Conservation (phyloP, 2,888 invertebrate species). For the Capitulum mitella region DNA sequence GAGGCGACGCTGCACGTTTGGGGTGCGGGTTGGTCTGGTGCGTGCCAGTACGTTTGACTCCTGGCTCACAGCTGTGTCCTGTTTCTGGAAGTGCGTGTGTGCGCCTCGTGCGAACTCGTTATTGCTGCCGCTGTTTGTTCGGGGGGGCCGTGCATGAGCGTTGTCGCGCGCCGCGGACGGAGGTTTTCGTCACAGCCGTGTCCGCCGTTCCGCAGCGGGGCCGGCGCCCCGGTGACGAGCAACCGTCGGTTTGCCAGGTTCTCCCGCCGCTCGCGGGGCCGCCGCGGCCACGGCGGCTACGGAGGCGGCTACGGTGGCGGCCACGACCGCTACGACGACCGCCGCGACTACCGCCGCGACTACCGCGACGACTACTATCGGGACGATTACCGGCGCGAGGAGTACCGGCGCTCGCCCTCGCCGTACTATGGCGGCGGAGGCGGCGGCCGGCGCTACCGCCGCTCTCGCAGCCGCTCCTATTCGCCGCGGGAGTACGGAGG, state of each 20-base stretch:
- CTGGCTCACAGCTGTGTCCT: too few species aligned
- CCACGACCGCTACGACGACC: constrained; percentile 37
- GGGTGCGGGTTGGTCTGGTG: too few species aligned
- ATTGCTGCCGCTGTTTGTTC: too few species aligned
- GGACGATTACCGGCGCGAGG: constrained; percentile 36
- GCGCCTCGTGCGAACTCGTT: too few species aligned
- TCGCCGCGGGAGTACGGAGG: constrained; percentile 39
- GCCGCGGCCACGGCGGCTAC: constrained; percentile 51
- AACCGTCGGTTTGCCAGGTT: neutral
- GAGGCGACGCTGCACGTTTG: too few species aligned
- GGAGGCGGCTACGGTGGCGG: constrained; percentile 34
- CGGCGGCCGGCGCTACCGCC: constrained; percentile 38
- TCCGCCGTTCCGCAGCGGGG: neutral
- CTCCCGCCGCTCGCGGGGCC: constrained; percentile 26
- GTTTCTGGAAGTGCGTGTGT: too few species aligned
- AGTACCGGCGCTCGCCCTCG: constrained; percentile 56
- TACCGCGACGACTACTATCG: constrained; percentile 42
- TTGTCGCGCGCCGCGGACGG: too few species aligned
- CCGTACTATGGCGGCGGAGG: constrained; percentile 60
- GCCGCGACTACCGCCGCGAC: constrained; percentile 50
- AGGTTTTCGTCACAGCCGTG: constrained; percentile 20
- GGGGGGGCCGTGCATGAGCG: too few species aligned
- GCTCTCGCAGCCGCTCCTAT: constrained; percentile 43
- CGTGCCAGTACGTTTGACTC: too few species aligned
- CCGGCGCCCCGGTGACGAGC: neutral